phyloP scores from a whole-genome alignment of 1,140 invertebrate species.

The Eumaeus atala region DNA sequence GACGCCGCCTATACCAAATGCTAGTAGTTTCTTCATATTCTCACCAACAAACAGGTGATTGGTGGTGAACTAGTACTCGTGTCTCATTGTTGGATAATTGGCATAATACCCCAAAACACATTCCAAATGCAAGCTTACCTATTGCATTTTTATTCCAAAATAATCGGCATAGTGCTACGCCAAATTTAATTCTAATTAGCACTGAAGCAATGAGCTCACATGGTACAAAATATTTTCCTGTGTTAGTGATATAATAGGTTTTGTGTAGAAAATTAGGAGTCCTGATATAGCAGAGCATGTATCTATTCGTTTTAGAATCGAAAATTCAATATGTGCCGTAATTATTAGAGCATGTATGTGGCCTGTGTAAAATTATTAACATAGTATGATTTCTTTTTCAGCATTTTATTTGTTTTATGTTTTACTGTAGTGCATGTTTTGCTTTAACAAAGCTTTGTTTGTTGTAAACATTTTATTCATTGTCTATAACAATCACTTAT shows the following conservation, averaged over 20 bases:
- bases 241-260: slow-evolving; percentile 48
- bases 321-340: slow-evolving; percentile 1
- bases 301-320: slow-evolving; percentile 1
- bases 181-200: slow-evolving; percentile 24
- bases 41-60: slow-evolving; percentile 93
- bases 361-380: background rate
- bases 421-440: background rate
- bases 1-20: slow-evolving; percentile 95
- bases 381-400: slow-evolving; percentile 1
- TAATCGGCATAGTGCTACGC: slow-evolving; percentile 12
- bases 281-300: slow-evolving; percentile 26
- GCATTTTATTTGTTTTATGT: background rate
- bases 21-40: slow-evolving; percentile 97
- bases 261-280: slow-evolving; percentile 32
- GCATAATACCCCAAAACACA: slow-evolving; percentile 19
- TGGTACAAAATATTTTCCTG: slow-evolving; percentile 48
- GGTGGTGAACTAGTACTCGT: slow-evolving; percentile 56
- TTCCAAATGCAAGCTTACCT: background rate
- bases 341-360: slow-evolving; percentile 2
- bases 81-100: slow-evolving; percentile 63
- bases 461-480: background rate
- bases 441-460: slow-evolving; percentile 1
- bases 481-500: background rate
- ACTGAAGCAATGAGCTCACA: slow-evolving; percentile 57
- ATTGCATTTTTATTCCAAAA: background rate